Conservation (phyloP, 2,888 invertebrate species). For the Cryptus armator region DNA sequence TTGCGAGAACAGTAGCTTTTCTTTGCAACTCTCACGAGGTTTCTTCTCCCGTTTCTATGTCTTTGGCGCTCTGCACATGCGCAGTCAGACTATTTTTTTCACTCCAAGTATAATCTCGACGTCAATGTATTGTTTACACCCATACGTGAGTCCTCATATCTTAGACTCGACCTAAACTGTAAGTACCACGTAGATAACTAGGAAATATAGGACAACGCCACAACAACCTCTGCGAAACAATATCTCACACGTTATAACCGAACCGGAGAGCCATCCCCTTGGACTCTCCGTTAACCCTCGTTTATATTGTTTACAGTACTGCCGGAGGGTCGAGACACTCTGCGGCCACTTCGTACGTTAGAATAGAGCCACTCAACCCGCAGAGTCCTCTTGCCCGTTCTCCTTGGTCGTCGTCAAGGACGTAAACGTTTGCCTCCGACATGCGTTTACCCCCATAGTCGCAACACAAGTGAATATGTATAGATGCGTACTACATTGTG, state of each 20-base stretch:
- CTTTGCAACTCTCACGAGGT: slow-evolving; percentile 1
- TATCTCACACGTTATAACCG: slow-evolving; percentile 18
- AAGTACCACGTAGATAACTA: slow-evolving; percentile 4
- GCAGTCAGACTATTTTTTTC: not conserved
- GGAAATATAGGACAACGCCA: not conserved
- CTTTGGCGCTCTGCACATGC: not conserved
- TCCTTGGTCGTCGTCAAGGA: not conserved
- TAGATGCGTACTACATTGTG: not conserved
- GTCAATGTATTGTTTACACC: not conserved
- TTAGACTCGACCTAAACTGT: not conserved
- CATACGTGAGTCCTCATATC: not conserved
- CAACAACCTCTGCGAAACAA: not conserved
- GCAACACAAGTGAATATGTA: not conserved
- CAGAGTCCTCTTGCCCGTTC: not conserved
- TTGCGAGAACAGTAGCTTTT: not conserved
- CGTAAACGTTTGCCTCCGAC: slow-evolving; percentile 9
- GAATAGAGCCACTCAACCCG: slow-evolving; percentile 20
- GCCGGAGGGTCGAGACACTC: slow-evolving; percentile 14
- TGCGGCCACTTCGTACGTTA: slow-evolving; percentile 13
- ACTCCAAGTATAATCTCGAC: not conserved
- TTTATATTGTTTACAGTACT: slow-evolving; percentile 18
- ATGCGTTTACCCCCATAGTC: not conserved
- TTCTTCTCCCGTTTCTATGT: not conserved
- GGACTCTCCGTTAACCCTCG: slow-evolving; percentile 11
- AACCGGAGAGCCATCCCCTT: not conserved